Percentiles rank a stretch among this genome's conserved stretches.
Evolutionary conservation across 2,113 vertebrate genomes (phyloP).

Genomic region (Micromys minutus): DNA sequence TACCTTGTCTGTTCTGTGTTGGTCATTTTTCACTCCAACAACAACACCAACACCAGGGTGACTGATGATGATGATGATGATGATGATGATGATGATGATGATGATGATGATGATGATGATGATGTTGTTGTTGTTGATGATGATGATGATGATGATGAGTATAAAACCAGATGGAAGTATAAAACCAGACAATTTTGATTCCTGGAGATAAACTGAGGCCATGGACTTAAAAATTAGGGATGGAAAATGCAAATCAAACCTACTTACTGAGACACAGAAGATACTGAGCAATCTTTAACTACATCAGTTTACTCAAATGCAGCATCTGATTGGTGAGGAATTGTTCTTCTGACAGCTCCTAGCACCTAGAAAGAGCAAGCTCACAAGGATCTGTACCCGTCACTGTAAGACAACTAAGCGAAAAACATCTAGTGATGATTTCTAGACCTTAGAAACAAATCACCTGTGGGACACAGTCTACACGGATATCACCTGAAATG

Average conservation of each 20-base stretch:
- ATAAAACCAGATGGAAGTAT: neutral
- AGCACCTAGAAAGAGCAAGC: neutral
- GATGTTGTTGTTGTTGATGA: no score
- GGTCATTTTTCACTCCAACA: neutral
- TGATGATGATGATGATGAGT: no score
- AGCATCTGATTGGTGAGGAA: neutral
- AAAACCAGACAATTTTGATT: slow-evolving; percentile 27
- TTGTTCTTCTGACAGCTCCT: neutral
- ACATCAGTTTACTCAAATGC: neutral
- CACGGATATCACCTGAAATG: neutral
- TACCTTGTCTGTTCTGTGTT: neutral
- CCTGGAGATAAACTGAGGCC: neutral
- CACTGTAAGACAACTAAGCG: neutral
- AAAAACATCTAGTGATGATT: neutral
- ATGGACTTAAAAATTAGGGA: neutral
- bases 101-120: no score
- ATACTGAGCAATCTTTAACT: neutral
- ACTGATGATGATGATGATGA: no score
- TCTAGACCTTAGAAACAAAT: neutral
- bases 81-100: no score
- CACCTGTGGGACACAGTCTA: neutral
- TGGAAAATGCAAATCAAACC: neutral
- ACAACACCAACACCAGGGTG: no score
- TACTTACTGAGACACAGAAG: neutral
- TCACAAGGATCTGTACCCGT: neutral